phyloP scores from a whole-genome alignment of 2,888 invertebrate genomes.

The Drosophila setosimentum region DNA sequence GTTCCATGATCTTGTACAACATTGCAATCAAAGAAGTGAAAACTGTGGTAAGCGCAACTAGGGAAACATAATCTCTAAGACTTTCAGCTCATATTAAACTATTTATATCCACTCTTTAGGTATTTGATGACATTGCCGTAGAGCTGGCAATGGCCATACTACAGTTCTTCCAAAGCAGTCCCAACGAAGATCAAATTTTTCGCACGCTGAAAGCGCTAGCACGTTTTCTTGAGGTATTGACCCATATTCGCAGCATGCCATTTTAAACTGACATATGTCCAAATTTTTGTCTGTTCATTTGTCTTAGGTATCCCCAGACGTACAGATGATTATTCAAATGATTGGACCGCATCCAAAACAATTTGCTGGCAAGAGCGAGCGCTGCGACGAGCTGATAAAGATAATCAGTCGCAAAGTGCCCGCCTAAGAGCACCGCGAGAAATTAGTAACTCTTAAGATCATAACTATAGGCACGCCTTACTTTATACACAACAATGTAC shows the following conservation, averaged over 20 bases:
- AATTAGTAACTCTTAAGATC: slow-evolving; percentile 26
- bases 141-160: slow-evolving; percentile 96
- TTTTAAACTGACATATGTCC: slow-evolving; percentile 67
- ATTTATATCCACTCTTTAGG: slow-evolving; percentile 86
- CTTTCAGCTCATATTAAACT: not conserved
- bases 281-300: slow-evolving; percentile 14
- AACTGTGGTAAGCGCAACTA: slow-evolving; percentile 92
- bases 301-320: slow-evolving; percentile 92
- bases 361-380: slow-evolving; percentile 92
- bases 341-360: slow-evolving; percentile 94
- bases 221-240: slow-evolving; percentile 85
- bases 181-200: slow-evolving; percentile 92
- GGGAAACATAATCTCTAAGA: too few relatives aligned
- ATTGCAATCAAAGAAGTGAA: slow-evolving; percentile 98
- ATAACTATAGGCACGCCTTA: slow-evolving; percentile 43
- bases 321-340: slow-evolving; percentile 95
- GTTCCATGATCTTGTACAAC: slow-evolving; percentile 95
- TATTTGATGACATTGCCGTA: slow-evolving; percentile 96
- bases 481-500: slow-evolving; percentile 55
- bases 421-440: slow-evolving; percentile 60
- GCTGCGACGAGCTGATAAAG: slow-evolving; percentile 93
- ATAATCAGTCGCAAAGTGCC: slow-evolving; percentile 89
- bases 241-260: slow-evolving; percentile 49
- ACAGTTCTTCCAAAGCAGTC: slow-evolving; percentile 93
- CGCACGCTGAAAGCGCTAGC: slow-evolving; percentile 92